Base-by-base conservation (phyloP, 2,888 invertebrate species). In the Ischnura elegans region DNA sequence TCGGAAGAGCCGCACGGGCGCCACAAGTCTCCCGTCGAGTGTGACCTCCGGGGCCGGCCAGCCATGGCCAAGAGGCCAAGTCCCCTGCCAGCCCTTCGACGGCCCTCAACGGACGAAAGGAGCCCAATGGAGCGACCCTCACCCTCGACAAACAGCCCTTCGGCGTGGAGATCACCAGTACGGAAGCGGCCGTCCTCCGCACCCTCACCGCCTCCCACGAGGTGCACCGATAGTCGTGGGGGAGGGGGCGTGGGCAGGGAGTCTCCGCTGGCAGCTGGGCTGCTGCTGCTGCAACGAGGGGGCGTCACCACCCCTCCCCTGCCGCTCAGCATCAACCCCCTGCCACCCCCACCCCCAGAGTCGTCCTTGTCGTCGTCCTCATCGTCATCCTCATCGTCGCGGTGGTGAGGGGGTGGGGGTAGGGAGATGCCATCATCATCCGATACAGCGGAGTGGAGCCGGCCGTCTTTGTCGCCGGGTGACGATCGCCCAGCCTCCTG, bases 151-250 rank as follows among this genome's bases (percentile, higher is more conserved):
- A 94, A 95, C 36, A 95, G 94, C 93, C 96, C 96, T 93, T 96
- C 96, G 94, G 96, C 96, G 94, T 97, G 97, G 46, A 97, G 96
- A 94, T 97, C 97, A 2, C 96, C 96, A 94, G 96, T 96, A 95
- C 96, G 96, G 95, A 97, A 97, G 43, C 96, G 95, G 0, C 97
- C 97, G 95, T 96, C 96, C 95, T 96, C 96, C 10, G 51, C 90
- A n/a, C 61, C 90, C 19, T 96, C 96, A 95, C 96, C 96, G 19
- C 87, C 55, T 2, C 47, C 61, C 19, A 90, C 90, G 8, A 90
- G 90, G 43, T 90, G 90, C 10, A 90, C 90, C 8, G 90, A 55
- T 13, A 90, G 90, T 25, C 90, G 90, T 25, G 90, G 90, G 19
- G 87, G 87, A 36, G 55, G 47, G 2, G 90, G 90, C 43, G 90